Evolutionary conservation across 1,140 invertebrate genomes (phyloP), one percentile per base, ranked within the genome.

Genomic region (Forficula auricularia): DNA sequence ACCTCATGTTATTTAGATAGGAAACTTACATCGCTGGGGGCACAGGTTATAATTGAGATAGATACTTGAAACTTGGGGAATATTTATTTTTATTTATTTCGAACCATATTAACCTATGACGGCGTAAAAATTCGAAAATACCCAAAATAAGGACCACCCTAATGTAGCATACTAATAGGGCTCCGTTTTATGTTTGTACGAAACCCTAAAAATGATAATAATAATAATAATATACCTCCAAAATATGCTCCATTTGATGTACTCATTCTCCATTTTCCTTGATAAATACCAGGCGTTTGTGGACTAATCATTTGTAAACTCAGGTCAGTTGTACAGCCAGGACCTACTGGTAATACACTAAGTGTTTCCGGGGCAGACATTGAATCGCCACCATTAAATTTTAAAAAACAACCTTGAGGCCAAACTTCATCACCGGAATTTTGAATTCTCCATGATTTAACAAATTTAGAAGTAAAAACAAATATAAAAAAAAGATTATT

Each of bases 191-290:
- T n/a, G n/a, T n/a, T n/a, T n/a, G n/a, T n/a, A n/a, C n/a, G n/a
- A n/a, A n/a, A n/a, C n/a, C 44, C 36, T 42, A 46, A 45, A 10
- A 18, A 41, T 3, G 33, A 22, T 10, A 22, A 27, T 27, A 27
- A 39, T 32, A 12, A 31, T 18, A 8, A 31, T 12, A 41, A 41
- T 12, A n/a, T 61, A 83, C 82, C 82, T 63, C 86, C 86, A 71
- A 89, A 89, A 58, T 76, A 82, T 45, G 74, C 68, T 42, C 84
- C 85, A 48, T 72, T 74, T 16, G 77, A 63, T 37, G 82, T 84
- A 53, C 70, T 73, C 69, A 89, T 72, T 46, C 83, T 71, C 83
- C 84, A 91, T 63, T 82, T 77, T 59, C 77, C 73, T 51, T 82
- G 73, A 56, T 82, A 84, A n/a, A 73, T 69, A 9, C 83, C 83